These are phyloP conservation scores for Sepiola atlantica DNA, from an alignment of 2,888 invertebrate genomes.

Conservation along the genomic window DNA sequence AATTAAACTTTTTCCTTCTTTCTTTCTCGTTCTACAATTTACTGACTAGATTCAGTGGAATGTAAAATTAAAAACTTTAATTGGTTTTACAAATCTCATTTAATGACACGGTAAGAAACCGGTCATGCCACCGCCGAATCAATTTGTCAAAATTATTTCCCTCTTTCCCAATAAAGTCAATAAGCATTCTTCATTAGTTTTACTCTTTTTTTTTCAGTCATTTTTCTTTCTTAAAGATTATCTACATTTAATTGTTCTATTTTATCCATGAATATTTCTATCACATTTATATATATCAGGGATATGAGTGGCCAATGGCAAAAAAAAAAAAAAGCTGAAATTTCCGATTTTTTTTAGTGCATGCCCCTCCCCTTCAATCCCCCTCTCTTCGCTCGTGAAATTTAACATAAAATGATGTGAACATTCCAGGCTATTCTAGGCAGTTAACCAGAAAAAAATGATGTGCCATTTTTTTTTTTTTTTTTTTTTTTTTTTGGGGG, in stretches of 20 bases:
- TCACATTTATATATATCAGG: not conserved
- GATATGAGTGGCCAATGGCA: too few relatives aligned
- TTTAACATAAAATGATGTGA: too few relatives aligned
- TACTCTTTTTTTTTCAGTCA: not conserved
- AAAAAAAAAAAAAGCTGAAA: too few relatives aligned
- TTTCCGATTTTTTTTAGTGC: too few relatives aligned
- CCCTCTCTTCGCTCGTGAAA: too few relatives aligned
- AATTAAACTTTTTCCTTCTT: not conserved
- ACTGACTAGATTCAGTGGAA: slow-evolving; percentile 12
- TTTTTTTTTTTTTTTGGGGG: too few relatives aligned
- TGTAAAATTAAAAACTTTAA: slow-evolving; percentile 20
- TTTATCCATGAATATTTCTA: not conserved
- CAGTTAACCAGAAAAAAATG: too few relatives aligned
- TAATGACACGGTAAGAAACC: not conserved
- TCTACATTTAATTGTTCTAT: not conserved
- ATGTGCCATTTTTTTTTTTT: too few relatives aligned
- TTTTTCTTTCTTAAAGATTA: not conserved
- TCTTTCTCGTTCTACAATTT: not conserved
- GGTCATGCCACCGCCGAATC: not conserved
- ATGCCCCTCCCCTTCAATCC: too few relatives aligned
- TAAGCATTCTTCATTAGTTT: not conserved
- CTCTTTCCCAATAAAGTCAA: not conserved
- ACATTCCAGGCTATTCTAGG: too few relatives aligned
- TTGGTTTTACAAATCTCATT: slow-evolving; percentile 32
- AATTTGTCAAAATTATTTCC: not conserved